These are phyloP conservation scores for Chascanopsetta lugubris DNA, from an alignment of 2,113 vertebrate genomes.

Conservation along the genomic window DNA sequence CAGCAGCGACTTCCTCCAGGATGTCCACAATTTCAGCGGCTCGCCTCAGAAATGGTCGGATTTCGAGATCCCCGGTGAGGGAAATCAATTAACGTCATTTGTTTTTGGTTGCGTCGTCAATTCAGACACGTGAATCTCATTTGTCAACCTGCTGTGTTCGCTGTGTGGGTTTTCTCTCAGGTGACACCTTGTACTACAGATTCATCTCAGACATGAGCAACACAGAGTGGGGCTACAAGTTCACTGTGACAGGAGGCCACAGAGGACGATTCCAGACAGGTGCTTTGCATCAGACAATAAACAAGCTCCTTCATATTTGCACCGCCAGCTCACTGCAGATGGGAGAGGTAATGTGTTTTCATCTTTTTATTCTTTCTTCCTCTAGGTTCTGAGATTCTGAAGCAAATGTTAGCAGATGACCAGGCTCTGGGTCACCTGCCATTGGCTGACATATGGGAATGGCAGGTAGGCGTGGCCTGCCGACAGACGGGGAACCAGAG, in stretches of 20 bases:
- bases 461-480: slow-evolving; percentile 96
- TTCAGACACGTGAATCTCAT: background rate
- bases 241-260: slow-evolving; percentile 94
- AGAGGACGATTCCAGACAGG: slow-evolving; percentile 97
- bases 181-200: slow-evolving; percentile 92
- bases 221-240: slow-evolving; percentile 98
- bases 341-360: background rate
- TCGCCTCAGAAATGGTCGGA: slow-evolving; percentile 95
- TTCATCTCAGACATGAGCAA: slow-evolving; percentile 98
- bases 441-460: slow-evolving; percentile 91
- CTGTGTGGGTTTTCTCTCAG: slow-evolving; percentile 69
- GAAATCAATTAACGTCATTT: background rate
- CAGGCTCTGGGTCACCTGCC: slow-evolving; percentile 87
- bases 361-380: background rate
- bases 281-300: slow-evolving; percentile 46
- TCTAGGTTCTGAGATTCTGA: slow-evolving; percentile 95
- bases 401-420: slow-evolving; percentile 94
- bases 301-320: background rate
- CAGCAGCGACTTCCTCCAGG: slow-evolving; percentile 93
- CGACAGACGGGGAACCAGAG: slow-evolving; percentile 93
- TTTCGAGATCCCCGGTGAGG: slow-evolving; percentile 93
- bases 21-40: slow-evolving; percentile 93
- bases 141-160: background rate
- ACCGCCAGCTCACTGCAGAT: too few species aligned
- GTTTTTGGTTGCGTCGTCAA: background rate